Conservation (phyloP, 2,797 vertebrate species). For the Meda fulgida region DNA sequence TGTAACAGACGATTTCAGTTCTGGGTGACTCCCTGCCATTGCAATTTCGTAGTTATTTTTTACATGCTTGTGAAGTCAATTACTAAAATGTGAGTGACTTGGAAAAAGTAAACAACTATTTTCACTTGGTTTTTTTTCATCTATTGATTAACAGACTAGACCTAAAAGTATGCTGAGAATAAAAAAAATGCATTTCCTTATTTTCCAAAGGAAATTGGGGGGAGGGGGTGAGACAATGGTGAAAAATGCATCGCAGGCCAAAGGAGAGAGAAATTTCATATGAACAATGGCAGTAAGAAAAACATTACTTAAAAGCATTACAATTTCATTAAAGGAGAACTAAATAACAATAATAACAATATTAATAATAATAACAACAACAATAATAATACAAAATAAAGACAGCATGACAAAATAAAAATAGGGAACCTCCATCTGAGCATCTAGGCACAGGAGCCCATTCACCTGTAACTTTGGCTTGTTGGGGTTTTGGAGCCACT, state of each 20-base stretch:
- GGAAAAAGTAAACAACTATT: constrained; percentile 68
- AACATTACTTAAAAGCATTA: constrained; percentile 79
- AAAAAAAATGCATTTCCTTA: constrained; percentile 70
- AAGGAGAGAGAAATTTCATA: constrained; percentile 65
- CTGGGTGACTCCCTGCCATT: constrained; percentile 92
- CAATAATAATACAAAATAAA: constrained; percentile 50
- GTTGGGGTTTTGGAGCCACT: constrained; percentile 96
- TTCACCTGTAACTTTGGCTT: constrained; percentile 99
- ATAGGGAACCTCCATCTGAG: constrained; percentile 64
- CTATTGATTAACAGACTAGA: constrained; percentile 80
- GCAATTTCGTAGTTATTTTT: constrained; percentile 71
- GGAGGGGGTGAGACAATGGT: too few relatives aligned
- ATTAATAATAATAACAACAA: constrained; percentile 72
- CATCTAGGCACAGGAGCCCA: constrained; percentile 68
- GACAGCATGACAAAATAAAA: constrained; percentile 74
- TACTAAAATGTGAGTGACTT: constrained; percentile 84
- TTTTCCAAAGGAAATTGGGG: constrained; percentile 60
- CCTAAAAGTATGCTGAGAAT: constrained; percentile 71
- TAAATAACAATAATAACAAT: constrained; percentile 79
- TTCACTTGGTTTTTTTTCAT: constrained; percentile 68
- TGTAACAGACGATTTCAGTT: constrained; percentile 85
- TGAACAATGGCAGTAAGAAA: constrained; percentile 70
- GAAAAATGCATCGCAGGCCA: constrained; percentile 73
- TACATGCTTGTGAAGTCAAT: constrained; percentile 85
- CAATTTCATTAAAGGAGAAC: constrained; percentile 79